Base-by-base conservation (phyloP, 2,797 vertebrate genomes). In the Hephaestus fuliginosus region DNA sequence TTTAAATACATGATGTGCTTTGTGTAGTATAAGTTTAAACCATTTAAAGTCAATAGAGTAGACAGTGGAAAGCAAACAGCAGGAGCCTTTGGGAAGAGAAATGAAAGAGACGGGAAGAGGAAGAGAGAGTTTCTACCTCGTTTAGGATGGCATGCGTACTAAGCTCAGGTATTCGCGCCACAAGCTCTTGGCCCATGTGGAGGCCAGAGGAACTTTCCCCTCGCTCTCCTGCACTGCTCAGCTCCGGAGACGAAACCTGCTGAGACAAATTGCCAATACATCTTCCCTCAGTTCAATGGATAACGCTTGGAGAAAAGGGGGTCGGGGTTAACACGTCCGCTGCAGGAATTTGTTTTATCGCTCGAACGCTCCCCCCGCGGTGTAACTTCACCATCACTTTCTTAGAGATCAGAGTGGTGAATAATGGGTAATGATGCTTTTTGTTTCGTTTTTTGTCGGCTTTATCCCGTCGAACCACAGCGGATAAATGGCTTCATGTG, bases 201-300 rank as follows among this genome's bases (percentile, higher is more conserved):
- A 55, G 49, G 68, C 8, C 51, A 0, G 22, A 43, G 55, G 36
- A 70, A 46, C 48, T 28, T 60, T 56, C 52, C 52, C 28, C 13
- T 4, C 8, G 0, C 53, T 33, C 20, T 11, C 43, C 53, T 1
- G 33, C 64, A n/a, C 56, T 41, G 46, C 33, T 9, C 25, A 3
- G 43, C 64, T 56, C n/a, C 3, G 69, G 11, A 66, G 12, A 10
- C 30, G 1, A 66, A 69, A 73, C 85, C 65, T 80, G 77, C 55
- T 77, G 63, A 60, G 74, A 65, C 12, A 6, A 51, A 63, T 2
- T 48, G 39, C 30, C 22, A 36, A 66, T 33, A 46, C 28, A 60
- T 72, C 36, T 51, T 14, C 49, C 55, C 61, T 55, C 63, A 44
- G 66, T 43, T 70, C 75, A 70, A 80, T 53, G 33, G 62, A 73